Conservation (phyloP, 2,888 invertebrate species). For the Uropetala carovei region DNA sequence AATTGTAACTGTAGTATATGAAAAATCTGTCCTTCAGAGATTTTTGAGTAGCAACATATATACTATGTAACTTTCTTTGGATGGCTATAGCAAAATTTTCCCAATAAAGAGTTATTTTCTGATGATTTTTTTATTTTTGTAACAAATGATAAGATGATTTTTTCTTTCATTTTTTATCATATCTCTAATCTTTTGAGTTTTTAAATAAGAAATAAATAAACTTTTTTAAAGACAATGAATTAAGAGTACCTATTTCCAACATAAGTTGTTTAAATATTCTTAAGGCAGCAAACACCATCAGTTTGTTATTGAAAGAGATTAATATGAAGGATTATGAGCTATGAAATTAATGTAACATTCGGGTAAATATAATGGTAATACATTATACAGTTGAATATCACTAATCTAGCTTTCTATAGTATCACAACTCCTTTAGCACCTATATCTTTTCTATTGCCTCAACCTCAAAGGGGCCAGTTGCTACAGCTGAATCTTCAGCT, state of each 20-base stretch:
- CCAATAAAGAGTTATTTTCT: conserved; percentile 57
- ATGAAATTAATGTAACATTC: too few relatives aligned
- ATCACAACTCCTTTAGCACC: too few relatives aligned
- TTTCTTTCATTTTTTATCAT: background rate
- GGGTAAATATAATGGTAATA: too few relatives aligned
- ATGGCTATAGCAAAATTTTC: background rate
- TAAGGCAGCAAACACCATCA: too few relatives aligned
- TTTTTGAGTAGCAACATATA: background rate
- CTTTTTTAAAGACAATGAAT: background rate
- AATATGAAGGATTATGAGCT: too few relatives aligned
- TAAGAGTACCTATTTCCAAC: background rate
- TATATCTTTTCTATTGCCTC: too few relatives aligned
- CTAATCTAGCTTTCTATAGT: too few relatives aligned
- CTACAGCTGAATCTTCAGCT: too few relatives aligned
- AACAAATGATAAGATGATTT: background rate
- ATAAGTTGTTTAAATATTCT: too few relatives aligned
- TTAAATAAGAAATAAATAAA: background rate
- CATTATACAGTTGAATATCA: too few relatives aligned
- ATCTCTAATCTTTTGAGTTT: background rate
- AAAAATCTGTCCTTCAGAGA: background rate
- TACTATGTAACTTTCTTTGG: background rate
- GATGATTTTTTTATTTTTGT: conserved; percentile 53
- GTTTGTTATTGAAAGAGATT: too few relatives aligned
- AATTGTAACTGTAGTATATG: background rate
- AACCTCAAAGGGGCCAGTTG: too few relatives aligned